Evolutionary conservation across 2,888 invertebrate species (phyloP), one percentile per base, ranked within the genome.

Genomic region (Callinectes sapidus): DNA sequence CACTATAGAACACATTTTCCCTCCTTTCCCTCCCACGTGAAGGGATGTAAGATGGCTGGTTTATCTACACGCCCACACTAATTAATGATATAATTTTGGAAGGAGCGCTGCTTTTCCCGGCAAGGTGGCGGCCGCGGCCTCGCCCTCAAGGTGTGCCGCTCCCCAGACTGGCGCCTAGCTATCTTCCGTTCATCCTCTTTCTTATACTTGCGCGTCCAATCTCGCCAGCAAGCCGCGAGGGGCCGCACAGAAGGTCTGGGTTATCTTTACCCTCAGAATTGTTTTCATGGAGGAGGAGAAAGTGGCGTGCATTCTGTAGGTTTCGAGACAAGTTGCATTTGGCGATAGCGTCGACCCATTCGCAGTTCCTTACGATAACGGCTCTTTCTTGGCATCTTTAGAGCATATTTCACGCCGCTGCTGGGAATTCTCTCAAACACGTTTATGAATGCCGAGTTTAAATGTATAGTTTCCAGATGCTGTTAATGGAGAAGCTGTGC

Each of bases 361-460:
- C 81, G 35, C 81, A 81, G 81, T 81, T 35, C 81, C 81, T 81
- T 81, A 81, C 81, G 81, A 81, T 81, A 81, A 81, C 81, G 81
- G 16, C 81, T 81, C 81, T 81, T 32, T 81, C 81, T 81, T 81
- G 81, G 81, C 81, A 81, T 81, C 81, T 81, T 35, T 35, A 32
- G 35, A 35, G 81, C 81, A 81, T 35, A 81, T 81, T 32, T 81
- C 18, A 81, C 81, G 16, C 35, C 81, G 18, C 81, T 16, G 81
- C 81, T 35, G 35, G 81, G 81, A 81, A 81, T 35, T 32, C 32
- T 81, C 81, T 81, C 81, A 35, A 81, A 35, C 81, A 35, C 81
- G 81, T 18, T 81, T 81, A 81, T 81, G 81, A 81, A 71, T 71
- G 71, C 71, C 13, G 71, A 71, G 35, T 81, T 35, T 81, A 14